Conservation (phyloP, 2,113 vertebrate genomes). For the Mugil cephalus region DNA sequence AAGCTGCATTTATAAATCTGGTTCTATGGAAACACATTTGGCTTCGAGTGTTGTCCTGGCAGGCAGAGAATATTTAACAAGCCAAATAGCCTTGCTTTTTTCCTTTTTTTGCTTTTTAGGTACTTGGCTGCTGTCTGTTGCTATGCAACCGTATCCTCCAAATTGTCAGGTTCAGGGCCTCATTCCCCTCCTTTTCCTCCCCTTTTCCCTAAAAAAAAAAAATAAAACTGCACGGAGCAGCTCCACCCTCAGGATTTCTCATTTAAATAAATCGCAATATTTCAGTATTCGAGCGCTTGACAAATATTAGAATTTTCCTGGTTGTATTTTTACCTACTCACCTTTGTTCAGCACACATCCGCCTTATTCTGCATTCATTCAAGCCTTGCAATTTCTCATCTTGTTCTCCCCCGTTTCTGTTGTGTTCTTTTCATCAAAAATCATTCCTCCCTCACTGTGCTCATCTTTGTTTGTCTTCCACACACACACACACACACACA, state of each 20-base stretch:
- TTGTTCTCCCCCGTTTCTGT: conserved; percentile 24
- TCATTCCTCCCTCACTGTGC: conserved; percentile 55
- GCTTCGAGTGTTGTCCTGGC: conserved; percentile 64
- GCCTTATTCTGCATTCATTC: conserved; percentile 41
- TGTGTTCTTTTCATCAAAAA: conserved; percentile 70
- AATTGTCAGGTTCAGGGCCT: conserved; percentile 78
- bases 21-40: conserved; percentile 59
- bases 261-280: conserved; percentile 69
- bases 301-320: conserved; percentile 41
- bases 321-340: conserved; percentile 51
- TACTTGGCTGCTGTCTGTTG: conserved; percentile 78
- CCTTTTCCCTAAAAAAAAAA: conserved; percentile 42
- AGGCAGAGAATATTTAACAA: conserved; percentile 77
- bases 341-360: conserved; percentile 53
- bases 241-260: conserved; percentile 62
- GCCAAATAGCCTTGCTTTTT: conserved; percentile 70
- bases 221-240: conserved; percentile 28
- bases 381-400: conserved; percentile 22
- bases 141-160: conserved; percentile 81
- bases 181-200: conserved; percentile 50
- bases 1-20: conserved; percentile 62
- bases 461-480: conserved; percentile 61
- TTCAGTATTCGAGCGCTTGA: conserved; percentile 64
- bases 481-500: conserved; percentile 16
- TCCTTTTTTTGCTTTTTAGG: conserved; percentile 66